Evolutionary conservation across 2,797 vertebrate species (phyloP).

Genomic region (Euphonia xanthogaster): DNA sequence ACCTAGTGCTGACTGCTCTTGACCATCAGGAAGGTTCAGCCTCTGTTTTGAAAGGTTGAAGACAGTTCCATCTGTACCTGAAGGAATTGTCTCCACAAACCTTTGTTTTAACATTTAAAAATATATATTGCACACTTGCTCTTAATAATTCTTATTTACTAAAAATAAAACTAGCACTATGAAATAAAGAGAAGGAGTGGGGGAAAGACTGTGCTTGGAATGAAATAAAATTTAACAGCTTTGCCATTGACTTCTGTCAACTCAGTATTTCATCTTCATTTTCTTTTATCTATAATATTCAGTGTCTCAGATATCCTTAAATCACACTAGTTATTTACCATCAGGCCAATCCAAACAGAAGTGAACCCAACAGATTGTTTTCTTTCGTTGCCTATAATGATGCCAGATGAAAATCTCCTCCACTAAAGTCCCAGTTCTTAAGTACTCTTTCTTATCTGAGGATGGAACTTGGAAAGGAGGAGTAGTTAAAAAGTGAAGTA

Average conservation of each 20-base stretch:
- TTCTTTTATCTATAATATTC: background rate
- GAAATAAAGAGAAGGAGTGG: background rate
- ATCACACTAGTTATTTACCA: background rate
- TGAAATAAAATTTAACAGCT: background rate
- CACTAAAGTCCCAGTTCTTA: background rate
- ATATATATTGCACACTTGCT: background rate
- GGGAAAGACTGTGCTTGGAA: background rate
- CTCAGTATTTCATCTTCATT: background rate
- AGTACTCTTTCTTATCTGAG: background rate
- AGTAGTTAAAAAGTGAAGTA: slow-evolving; percentile 27
- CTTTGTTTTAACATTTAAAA: background rate
- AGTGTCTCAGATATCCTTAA: background rate
- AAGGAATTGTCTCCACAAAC: background rate
- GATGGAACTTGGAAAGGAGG: background rate
- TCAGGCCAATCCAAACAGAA: background rate
- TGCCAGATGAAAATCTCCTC: background rate
- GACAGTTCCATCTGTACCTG: background rate
- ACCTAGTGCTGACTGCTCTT: background rate
- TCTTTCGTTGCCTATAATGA: background rate
- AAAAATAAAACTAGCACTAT: background rate
- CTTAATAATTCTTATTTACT: background rate
- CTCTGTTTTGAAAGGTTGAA: background rate
- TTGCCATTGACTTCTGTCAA: background rate
- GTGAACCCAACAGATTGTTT: background rate
- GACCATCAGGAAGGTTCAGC: background rate